Evolutionary conservation across 2,113 vertebrate genomes (phyloP), one percentile per base, ranked within the genome.

Genomic region (Cichladusa arquata): DNA sequence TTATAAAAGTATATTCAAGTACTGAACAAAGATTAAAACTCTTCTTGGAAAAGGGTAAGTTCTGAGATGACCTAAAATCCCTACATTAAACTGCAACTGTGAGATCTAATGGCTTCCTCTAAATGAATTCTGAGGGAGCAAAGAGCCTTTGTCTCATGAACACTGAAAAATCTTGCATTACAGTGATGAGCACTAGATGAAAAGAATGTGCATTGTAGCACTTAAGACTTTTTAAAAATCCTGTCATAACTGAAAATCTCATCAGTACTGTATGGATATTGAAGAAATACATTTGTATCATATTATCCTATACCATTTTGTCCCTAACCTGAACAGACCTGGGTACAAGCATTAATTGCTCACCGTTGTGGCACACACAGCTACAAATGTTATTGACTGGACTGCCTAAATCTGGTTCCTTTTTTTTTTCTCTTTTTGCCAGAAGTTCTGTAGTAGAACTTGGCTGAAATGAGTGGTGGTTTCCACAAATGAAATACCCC

Each of bases 1-100:
- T 97, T 97, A 84, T 79, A 89, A 93, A 86, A 89, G 86, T 84
- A 69, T 89, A 84, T 94, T 92, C 73, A 93, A 91, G 83, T 92
- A 26, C 73, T 87, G 58, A 86, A 51, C 81, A 78, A 95, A 96
- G 88, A 96, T 94, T 95, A 93, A 95, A 94, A 89, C 72, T 60
- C 25, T 87, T 93, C 94, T 91, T 95, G 77, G 89, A 69, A 92
- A 88, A 69, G 89, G 94, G 76, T 93, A 95, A 84, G 60, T 92
- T 95, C 77, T 79, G 72, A 79, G 77, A 86, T 97, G 92, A 92
- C 94, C 95, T 96, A 53, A 95, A 92, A 92, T 95, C 50, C 56
- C 57, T 76, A 45, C 84, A 89, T 96, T 95, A 96, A 95, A 91
- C 77, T 91, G 77, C 48, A 78, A 12, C 72, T 64, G 33, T 76